Evolutionary conservation across 1,140 invertebrate species (phyloP).

Genomic region (Dendrolimus kikuchii): DNA sequence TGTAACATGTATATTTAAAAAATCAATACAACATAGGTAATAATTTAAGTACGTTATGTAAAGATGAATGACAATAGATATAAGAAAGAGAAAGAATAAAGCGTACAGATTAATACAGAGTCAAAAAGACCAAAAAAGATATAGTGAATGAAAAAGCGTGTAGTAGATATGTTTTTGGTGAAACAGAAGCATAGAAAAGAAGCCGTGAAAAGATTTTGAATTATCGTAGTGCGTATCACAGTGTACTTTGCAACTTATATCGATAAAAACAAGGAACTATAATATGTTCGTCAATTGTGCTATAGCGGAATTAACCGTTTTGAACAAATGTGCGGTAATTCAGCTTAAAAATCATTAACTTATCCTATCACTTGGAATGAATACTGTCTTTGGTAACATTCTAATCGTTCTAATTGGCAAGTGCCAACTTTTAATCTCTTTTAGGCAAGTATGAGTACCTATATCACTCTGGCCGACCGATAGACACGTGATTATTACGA

Average conservation of each 20-base stretch:
- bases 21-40: conserved; percentile 3
- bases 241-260: conserved; percentile 51
- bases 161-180: background rate
- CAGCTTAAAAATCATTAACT: conserved; percentile 30
- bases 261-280: conserved; percentile 32
- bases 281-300: conserved; percentile 29
- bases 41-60: too few species aligned
- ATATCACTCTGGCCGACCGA: too few species aligned
- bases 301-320: conserved; percentile 57
- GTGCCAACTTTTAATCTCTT: conserved; percentile 21
- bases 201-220: conserved; percentile 14
- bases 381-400: conserved; percentile 66
- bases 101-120: too few species aligned
- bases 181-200: conserved; percentile 17
- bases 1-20: conserved; percentile 24
- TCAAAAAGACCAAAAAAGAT: conserved; percentile 3
- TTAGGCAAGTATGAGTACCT: too few species aligned
- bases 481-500: too few species aligned
- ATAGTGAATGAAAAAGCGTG: conserved; percentile 4
- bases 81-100: conserved; percentile 9
- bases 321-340: conserved; percentile 69
- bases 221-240: conserved; percentile 61
- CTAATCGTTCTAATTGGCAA: conserved; percentile 21
- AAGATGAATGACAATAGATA: conserved; percentile 8
- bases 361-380: conserved; percentile 44